These are phyloP conservation scores for Thereva nobilitata DNA, from an alignment of 2,888 invertebrate species.

Conservation along the genomic window DNA sequence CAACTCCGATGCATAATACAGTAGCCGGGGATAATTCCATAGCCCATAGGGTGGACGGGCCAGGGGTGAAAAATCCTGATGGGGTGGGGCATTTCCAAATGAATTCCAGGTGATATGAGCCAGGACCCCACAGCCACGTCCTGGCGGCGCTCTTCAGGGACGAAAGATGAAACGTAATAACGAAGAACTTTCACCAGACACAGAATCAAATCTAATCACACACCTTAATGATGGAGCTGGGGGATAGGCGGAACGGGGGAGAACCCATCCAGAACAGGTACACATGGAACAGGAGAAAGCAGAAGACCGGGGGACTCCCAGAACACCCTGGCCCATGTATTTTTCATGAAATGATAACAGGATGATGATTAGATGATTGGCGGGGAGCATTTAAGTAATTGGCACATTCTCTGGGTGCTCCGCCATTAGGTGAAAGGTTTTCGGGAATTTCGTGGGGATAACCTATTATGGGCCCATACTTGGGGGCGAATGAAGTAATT, in stretches of 20 bases:
- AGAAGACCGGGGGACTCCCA: neutral
- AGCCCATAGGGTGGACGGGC: too few species aligned
- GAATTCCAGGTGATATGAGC: too few species aligned
- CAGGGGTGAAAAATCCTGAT: too few species aligned
- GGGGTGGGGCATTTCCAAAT: too few species aligned
- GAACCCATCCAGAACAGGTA: too few species aligned
- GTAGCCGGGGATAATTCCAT: too few species aligned
- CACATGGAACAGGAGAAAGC: too few species aligned
- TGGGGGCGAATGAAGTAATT: too few species aligned
- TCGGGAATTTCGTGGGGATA: too few species aligned
- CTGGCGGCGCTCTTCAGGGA: neutral
- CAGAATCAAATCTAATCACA: slow-evolving; percentile 8
- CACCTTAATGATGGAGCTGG: neutral
- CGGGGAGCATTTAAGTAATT: slow-evolving; percentile 38
- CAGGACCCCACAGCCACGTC: neutral
- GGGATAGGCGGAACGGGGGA: too few species aligned
- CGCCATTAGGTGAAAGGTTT: neutral
- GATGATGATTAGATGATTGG: slow-evolving; percentile 36
- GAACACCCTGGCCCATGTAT: slow-evolving; percentile 21
- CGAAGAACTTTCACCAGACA: neutral
- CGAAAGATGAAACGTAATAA: neutral
- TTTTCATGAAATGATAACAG: slow-evolving; percentile 41
- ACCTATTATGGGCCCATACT: too few species aligned
- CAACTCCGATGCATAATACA: slow-evolving; percentile 2
- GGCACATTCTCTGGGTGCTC: neutral